Base-by-base conservation (phyloP, 2,888 invertebrate species). In the Lasiommata megera region DNA sequence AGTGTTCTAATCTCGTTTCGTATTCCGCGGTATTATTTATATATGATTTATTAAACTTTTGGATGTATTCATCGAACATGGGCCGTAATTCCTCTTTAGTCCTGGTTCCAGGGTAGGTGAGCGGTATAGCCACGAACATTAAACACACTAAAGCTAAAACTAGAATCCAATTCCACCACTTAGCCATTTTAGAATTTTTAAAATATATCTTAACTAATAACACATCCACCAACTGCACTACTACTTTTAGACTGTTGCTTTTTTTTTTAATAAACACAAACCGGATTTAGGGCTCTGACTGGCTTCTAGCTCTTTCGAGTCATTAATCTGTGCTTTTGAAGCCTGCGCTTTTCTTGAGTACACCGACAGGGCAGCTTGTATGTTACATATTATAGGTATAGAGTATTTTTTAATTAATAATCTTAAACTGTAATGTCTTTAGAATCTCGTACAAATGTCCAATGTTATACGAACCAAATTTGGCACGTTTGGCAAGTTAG, bases 31-130 rank as follows among this genome's bases (percentile, higher is more conserved):
- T 77, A 56, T 80, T 81, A 58, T 77, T 72, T 68, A 74, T 77
- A 68, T 93, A 93, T 67, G 79, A 84, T 84, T 92, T 93, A 69
- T 93, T 92, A 67, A 85, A 93, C 69, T 88, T 83, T 67, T 79
- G 64, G 11, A 92, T 78, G 64, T 92, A 93, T 18, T 86, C 77
- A 50, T 90, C 77, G 64, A 93, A 93, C 68, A 85, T 74, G 11
- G 82, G 71, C 58, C 78, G 73, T 28, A 86, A 63, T 62, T 80
- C 70, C 54, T 80, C 69, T 46, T 76, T 69, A 52, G 69, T 69
- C 54, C 65, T 70, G 16, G 73, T 62, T 1, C 69, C 69, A 3
- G 69, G 62, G 51, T 82, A 74, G 3, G 76, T 66, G 14, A 89
- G 43, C 2, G 89, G 88, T 66, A 89, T 76, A 6, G 76, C 82